Evolutionary conservation across 2,797 vertebrate genomes (phyloP).

Genomic region (Malacoctenus gilli): DNA sequence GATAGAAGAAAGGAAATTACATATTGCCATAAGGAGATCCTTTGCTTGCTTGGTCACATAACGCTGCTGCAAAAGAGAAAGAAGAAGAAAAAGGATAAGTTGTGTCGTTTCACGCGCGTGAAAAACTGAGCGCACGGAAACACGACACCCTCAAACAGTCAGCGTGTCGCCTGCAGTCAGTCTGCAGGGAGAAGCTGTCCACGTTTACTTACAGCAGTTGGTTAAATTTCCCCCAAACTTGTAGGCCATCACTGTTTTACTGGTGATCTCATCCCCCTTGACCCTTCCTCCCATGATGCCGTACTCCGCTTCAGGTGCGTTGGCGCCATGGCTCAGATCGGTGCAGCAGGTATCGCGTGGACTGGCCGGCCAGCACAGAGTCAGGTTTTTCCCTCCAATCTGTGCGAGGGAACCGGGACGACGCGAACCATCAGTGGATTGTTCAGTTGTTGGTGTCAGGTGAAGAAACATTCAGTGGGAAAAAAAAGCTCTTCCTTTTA

Average conservation of each 20-base stretch:
- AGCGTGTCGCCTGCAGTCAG: too few relatives aligned
- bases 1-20: conserved; percentile 58
- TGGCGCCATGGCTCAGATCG: conserved; percentile 1
- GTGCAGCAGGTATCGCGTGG: conserved; percentile 70
- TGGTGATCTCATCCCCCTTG: neutral
- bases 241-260: conserved; percentile 2
- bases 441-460: too few relatives aligned
- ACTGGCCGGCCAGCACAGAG: conserved; percentile 56
- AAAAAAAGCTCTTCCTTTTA: too few relatives aligned
- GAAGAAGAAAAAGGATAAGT: neutral
- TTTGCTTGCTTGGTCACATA: conserved; percentile 48
- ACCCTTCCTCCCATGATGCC: conserved; percentile 54
- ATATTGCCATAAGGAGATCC: conserved; percentile 21
- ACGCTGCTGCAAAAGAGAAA: conserved; percentile 51
- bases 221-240: fast-evolving
- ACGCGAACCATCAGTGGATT: neutral
- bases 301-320: fast-evolving
- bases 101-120: neutral
- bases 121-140: too few relatives aligned
- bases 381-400: conserved; percentile 24
- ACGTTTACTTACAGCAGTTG: conserved; percentile 73
- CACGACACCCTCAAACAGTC: too few relatives aligned
- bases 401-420: conserved; percentile 13
- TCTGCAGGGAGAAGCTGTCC: too few relatives aligned
- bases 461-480: too few relatives aligned